Evolutionary conservation across 2,113 vertebrate species (phyloP).

Genomic region (Hyla sarda): DNA sequence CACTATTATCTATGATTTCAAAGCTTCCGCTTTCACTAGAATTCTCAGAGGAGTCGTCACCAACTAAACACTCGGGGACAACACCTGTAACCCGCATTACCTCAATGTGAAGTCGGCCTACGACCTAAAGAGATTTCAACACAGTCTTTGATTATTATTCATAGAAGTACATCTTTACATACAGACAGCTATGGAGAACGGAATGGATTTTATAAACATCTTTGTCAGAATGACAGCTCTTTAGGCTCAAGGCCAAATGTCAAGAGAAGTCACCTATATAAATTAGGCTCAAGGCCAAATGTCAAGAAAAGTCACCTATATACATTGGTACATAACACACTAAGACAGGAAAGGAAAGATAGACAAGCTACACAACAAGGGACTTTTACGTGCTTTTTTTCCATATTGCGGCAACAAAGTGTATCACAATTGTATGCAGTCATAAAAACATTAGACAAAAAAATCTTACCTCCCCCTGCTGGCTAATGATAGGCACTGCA

Average conservation of each 20-base stretch:
- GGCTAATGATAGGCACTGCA: constrained; percentile 97
- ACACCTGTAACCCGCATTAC: constrained; percentile 88
- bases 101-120: constrained; percentile 91
- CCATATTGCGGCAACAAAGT: neutral
- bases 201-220: neutral
- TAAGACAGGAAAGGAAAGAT: neutral
- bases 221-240: neutral
- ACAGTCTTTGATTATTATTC: neutral
- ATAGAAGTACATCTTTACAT: neutral
- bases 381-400: neutral
- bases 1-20: constrained; percentile 88
- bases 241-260: neutral
- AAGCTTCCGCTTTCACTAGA: constrained; percentile 93
- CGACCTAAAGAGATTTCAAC: constrained; percentile 76
- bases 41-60: constrained; percentile 96
- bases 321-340: no score
- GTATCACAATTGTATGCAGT: no score
- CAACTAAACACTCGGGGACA: constrained; percentile 83
- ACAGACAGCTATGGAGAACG: neutral
- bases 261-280: neutral
- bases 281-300: neutral
- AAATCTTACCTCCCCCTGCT: constrained; percentile 92
- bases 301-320: neutral
- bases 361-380: neutral
- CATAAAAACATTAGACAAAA: neutral